A percentile compares a stretch with the other conserved stretches of the same genome.
Conservation (phyloP, 2,888 invertebrate species). For the Rhogogaster chlorosoma region DNA sequence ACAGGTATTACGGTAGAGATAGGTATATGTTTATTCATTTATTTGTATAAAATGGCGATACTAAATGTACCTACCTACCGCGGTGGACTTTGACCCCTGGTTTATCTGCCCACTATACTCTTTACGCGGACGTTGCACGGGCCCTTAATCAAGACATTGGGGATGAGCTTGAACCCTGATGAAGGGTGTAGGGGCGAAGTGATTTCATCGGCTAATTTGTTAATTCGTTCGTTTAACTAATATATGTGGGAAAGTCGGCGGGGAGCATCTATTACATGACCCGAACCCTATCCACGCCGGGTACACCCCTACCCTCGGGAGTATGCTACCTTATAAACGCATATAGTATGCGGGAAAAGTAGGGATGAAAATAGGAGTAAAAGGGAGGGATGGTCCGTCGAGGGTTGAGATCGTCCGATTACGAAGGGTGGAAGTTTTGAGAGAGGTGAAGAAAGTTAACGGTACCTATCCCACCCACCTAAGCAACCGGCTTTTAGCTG, state of each 20-base stretch:
- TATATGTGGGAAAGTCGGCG: background rate
- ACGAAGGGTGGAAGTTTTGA: constrained; percentile 42
- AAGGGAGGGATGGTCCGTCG: constrained; percentile 27
- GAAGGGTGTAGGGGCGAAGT: background rate
- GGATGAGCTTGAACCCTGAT: background rate
- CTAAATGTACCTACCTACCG: background rate
- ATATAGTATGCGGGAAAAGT: background rate
- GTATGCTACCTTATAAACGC: background rate
- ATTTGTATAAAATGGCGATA: constrained; percentile 3
- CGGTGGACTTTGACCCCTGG: background rate
- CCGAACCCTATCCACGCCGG: background rate
- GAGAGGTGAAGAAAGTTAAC: constrained; percentile 41
- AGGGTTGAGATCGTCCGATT: constrained; percentile 41
- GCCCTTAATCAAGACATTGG: background rate
- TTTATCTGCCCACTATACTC: background rate
- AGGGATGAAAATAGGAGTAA: background rate
- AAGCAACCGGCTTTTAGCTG: constrained; percentile 21
- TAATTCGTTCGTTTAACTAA: constrained; percentile 16
- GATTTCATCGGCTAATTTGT: constrained; percentile 7
- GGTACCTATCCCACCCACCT: constrained; percentile 19
- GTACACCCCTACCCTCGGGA: background rate
- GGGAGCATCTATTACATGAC: constrained; percentile 30
- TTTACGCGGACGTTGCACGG: background rate
- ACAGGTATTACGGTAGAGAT: background rate
- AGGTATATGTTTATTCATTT: background rate